Conservation (phyloP, 2,888 invertebrate genomes). For the Leucania comma region DNA sequence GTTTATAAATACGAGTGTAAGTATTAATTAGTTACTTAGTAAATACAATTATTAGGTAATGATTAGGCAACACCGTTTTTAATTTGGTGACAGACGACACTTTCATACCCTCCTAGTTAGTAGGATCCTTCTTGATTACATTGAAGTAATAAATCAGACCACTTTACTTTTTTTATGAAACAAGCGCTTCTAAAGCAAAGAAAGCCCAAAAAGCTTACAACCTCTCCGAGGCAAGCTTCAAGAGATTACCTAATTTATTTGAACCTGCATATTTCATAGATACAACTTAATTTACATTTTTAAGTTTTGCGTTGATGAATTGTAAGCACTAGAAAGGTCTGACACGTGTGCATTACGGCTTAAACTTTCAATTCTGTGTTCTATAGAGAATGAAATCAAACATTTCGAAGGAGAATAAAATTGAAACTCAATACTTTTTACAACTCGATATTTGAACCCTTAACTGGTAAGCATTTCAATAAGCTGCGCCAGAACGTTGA, state of each 20-base stretch:
- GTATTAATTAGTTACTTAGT: neutral
- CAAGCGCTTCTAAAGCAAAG: neutral
- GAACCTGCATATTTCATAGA: neutral
- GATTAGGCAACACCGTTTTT: neutral
- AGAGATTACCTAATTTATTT: slow-evolving; percentile 17
- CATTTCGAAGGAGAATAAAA: slow-evolving; percentile 9
- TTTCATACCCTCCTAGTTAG: neutral
- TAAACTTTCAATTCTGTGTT: neutral
- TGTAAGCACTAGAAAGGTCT: too few relatives aligned
- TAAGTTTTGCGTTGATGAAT: slow-evolving; percentile 1
- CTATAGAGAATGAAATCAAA: neutral
- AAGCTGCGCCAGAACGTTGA: slow-evolving; percentile 44
- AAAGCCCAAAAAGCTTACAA: neutral
- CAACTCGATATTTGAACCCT: slow-evolving; percentile 12
- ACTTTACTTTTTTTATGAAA: neutral
- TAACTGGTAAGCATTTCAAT: slow-evolving; percentile 31
- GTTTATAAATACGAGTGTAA: too few relatives aligned
- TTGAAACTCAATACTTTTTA: slow-evolving; percentile 14
- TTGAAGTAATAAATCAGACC: neutral
- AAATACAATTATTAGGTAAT: neutral
- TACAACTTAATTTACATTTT: neutral
- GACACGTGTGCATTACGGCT: too few relatives aligned
- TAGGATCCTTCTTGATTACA: too few relatives aligned
- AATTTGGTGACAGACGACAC: neutral
- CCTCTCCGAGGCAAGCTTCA: neutral